These are phyloP conservation scores for Rhabdophis nuchalis DNA, from an alignment of 2,797 vertebrate species.

Conservation along the genomic window DNA sequence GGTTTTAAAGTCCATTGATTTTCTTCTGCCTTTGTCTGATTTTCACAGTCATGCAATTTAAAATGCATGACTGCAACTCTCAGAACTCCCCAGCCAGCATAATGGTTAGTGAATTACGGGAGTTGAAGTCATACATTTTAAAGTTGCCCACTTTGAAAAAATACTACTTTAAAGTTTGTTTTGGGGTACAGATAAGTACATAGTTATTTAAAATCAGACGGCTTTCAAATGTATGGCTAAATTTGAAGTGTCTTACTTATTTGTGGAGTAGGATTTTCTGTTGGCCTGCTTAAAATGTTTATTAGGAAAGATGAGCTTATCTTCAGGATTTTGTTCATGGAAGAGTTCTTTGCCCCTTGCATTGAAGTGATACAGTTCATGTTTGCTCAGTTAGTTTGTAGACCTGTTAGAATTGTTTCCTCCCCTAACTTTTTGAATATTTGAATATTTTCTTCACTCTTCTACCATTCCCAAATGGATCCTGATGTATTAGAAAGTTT, in stretches of 20 bases:
- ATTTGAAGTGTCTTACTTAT: neutral
- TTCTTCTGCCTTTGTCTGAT: neutral
- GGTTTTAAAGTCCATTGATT: neutral
- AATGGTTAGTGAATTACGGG: neutral
- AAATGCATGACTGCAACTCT: neutral
- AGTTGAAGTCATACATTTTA: neutral
- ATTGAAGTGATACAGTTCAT: neutral
- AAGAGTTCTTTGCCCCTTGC: neutral
- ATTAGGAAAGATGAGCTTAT: neutral
- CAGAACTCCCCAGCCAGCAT: neutral
- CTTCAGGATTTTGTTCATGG: neutral
- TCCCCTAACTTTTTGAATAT: neutral
- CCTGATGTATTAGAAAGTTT: neutral
- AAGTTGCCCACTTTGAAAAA: neutral
- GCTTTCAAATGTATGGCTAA: neutral
- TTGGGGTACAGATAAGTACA: neutral
- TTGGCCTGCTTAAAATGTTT: neutral
- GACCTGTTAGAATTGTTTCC: neutral
- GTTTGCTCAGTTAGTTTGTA: neutral
- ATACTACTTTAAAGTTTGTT: neutral
- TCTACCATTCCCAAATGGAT: neutral
- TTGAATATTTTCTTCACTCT: neutral
- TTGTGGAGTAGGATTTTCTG: neutral
- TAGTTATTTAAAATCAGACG: neutral
- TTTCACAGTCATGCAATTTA: neutral